Base-by-base conservation (phyloP, 2,113 vertebrate species). In the Syngnathoides biaculeatus region DNA sequence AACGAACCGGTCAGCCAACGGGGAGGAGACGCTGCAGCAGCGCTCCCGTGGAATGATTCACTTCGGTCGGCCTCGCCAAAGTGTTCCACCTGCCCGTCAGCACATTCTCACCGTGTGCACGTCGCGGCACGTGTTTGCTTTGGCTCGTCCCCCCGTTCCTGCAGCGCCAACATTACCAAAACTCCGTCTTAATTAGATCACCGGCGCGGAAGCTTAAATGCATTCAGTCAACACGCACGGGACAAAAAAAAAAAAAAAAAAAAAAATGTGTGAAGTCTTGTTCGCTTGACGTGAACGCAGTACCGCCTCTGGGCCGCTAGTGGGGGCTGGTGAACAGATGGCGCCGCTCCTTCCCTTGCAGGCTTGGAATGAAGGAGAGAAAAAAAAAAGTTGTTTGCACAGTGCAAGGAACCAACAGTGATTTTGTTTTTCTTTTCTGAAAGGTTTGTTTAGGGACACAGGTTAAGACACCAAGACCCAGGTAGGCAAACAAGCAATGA, bases 1-100 rank as follows among this genome's bases (percentile, higher is more conserved):
- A 92, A 85, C 84, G 83, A 27, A 15, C 88, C 89, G 86, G 91
- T 85, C 76, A 85, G 83, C 78, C 87, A 90, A 91, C 81, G 87
- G 84, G 84, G 80, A 65, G 75, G 63, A 84, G 74, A 86, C 79
- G 88, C 86, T 88, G 84, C 83, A 75, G 70, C 77, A 66, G n/a
- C n/a, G n/a, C n/a, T n/a, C n/a, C n/a, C n/a, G 38, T 76, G 77
- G 69, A 87, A 71, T 67, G 73, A 81, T 83, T 76, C 77, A 70
- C 81, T 80, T 81, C n/a, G 79, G 77, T 39, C 68, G 4, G 55
- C 39, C 50, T 38, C 14, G 68, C 48, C 78, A 75, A 81, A 76
- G 67, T 69, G 2, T 81, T 78, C 61, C 62, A 76, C 19, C 15
- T n/a, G 55, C 64, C 67, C 71, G 59, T 70, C 62, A 73, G 47